Evolutionary conservation across 2,888 invertebrate genomes (phyloP).

Genomic region (Epistrophe eligans): DNA sequence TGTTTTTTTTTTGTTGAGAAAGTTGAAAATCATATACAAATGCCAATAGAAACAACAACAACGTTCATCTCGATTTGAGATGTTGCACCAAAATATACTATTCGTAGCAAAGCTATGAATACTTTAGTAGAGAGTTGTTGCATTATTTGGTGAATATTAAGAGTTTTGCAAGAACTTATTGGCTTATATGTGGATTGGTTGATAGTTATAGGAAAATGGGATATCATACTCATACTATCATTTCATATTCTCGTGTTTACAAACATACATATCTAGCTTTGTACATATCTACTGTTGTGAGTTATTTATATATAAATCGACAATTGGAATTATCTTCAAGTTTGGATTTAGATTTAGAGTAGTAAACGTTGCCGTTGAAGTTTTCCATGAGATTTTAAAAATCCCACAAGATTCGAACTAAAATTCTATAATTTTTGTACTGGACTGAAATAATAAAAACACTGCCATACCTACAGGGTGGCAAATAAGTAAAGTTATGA

Average conservation of each 20-base stretch:
- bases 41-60: background rate
- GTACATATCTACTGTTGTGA: background rate
- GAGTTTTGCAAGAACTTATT: conserved; percentile 1
- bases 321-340: too few relatives aligned
- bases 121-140: conserved; percentile 3
- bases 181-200: background rate
- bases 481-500: too few relatives aligned
- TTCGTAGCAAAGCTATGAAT: conserved; percentile 20
- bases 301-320: too few relatives aligned
- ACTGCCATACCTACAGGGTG: too few relatives aligned
- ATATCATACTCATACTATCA: background rate
- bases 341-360: too few relatives aligned
- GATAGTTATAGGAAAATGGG: background rate
- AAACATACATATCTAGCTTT: too few relatives aligned
- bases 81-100: background rate
- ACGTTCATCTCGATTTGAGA: conserved; percentile 5
- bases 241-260: too few relatives aligned
- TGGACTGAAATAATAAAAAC: too few relatives aligned
- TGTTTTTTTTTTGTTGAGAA: background rate
- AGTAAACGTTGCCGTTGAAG: too few relatives aligned
- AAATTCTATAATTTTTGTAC: too few relatives aligned
- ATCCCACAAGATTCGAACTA: too few relatives aligned
- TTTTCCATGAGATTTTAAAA: too few relatives aligned
- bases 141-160: conserved; percentile 8
- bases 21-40: background rate